phyloP scores from a whole-genome alignment of 1,140 invertebrate genomes.

The Nebria ingens region DNA sequence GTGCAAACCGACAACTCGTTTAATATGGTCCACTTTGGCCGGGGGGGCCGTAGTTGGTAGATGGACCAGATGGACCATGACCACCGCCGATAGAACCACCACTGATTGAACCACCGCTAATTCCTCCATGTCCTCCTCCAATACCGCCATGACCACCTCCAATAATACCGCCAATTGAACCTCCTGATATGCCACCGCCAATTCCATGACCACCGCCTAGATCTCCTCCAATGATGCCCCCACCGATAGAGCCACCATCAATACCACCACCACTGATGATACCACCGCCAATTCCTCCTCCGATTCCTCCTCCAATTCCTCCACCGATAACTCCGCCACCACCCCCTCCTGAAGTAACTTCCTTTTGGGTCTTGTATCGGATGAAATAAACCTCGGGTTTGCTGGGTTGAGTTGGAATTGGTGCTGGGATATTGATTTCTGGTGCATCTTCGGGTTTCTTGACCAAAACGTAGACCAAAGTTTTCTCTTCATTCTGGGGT shows the following conservation, averaged over 20 bases:
- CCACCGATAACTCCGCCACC: constrained; percentile 31
- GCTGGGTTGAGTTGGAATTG: constrained; percentile 64
- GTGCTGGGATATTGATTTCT: constrained; percentile 61
- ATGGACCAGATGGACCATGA: constrained; percentile 15
- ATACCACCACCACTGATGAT: constrained; percentile 32
- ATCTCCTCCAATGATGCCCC: constrained; percentile 11
- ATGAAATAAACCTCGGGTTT: constrained; percentile 84
- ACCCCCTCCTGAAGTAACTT: constrained; percentile 37
- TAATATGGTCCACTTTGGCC: constrained; percentile 10
- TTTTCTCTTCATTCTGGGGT: constrained; percentile 75
- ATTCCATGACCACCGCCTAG: neutral
- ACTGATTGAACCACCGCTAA: neutral
- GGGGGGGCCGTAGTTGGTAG: constrained; percentile 17
- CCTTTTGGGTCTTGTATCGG: constrained; percentile 71
- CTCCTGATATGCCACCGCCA: constrained; percentile 29
- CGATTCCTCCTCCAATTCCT: constrained; percentile 19
- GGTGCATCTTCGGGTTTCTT: constrained; percentile 74
- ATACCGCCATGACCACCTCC: constrained; percentile 24
- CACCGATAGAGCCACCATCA: constrained; percentile 11
- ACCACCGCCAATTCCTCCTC: constrained; percentile 13
- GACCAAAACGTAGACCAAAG: constrained; percentile 78
- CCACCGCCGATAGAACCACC: constrained; percentile 11
- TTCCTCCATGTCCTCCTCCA: constrained; percentile 15
- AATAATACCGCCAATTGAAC: constrained; percentile 41
- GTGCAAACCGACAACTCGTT: neutral